Percentiles rank a stretch among this genome's conserved stretches.
Conservation (phyloP, 1,140 invertebrate genomes). For the Hetaerina americana region DNA sequence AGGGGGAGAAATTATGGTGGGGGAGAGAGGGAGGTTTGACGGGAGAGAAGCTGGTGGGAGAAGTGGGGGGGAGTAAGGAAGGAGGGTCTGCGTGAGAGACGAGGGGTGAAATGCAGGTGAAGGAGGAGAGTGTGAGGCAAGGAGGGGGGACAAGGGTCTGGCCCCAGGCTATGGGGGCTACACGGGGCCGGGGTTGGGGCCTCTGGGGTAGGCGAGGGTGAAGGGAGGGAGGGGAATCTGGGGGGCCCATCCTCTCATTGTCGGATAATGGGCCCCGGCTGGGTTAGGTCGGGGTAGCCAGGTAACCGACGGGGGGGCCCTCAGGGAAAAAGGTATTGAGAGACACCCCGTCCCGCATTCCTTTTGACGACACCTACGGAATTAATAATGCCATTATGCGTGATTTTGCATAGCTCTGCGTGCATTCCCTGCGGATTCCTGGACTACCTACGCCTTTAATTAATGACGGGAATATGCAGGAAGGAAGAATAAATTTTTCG, state of each 20-base stretch:
- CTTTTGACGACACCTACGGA: background rate
- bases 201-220: too few species aligned
- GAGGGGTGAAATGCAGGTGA: too few species aligned
- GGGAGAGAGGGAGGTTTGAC: background rate
- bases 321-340: too few species aligned
- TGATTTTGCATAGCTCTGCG: background rate
- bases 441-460: background rate
- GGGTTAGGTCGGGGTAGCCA: background rate
- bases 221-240: background rate
- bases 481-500: background rate
- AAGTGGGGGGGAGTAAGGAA: background rate
- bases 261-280: background rate
- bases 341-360: background rate
- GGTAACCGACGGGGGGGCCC: too few species aligned
- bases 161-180: too few species aligned
- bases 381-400: background rate
- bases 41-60: background rate
- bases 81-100: too few species aligned
- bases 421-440: background rate
- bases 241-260: background rate
- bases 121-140: too few species aligned
- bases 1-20: background rate
- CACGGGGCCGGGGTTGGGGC: too few species aligned
- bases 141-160: too few species aligned
- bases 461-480: background rate